Evolutionary conservation across 1,140 invertebrate species (phyloP), one percentile per base, ranked within the genome.

Genomic region (Tigriopus japonicus): DNA sequence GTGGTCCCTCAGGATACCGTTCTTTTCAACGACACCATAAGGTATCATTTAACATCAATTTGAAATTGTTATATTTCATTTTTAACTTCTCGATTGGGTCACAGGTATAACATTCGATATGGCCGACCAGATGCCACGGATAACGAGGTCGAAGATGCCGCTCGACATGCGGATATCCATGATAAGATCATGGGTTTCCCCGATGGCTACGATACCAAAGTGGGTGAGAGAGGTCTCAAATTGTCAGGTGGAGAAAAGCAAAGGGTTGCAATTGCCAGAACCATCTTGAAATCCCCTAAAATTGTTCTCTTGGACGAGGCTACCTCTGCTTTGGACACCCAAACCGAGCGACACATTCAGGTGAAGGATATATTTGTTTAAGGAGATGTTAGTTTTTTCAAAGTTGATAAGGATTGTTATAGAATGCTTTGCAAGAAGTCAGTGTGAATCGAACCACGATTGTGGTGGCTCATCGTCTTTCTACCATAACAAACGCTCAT

Each of bases 1-100:
- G 90, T 97, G 24, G 93, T 98, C 41, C 93, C 92, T 1, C 93
- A 98, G 72, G 93, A 98, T 69, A 96, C 92, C 14, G 92, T 97
- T 21, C 78, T 98, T 0, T 98, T 98, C 69, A 97, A 97, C 71
- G 88, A 91, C 68, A 83, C 85, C 14, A 91, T 97, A 52, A 82
- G 80, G 79, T 81, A 68, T n/a, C n/a, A n/a, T n/a, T n/a, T n/a
- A n/a, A n/a, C n/a, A n/a, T n/a, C 67, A 67, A 52, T 52, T 9
- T 52, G 15, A 9, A n/a, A n/a, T n/a, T n/a, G n/a, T n/a, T n/a
- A n/a, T n/a, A n/a, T n/a, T n/a, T n/a, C n/a, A n/a, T n/a, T n/a
- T n/a, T n/a, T n/a, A n/a, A n/a, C n/a, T n/a, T n/a, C n/a, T n/a
- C n/a, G n/a, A n/a, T 67, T 82, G 9, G 56, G 23, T 52, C 71